Conservation (phyloP, 2,888 invertebrate species). For the Cheilosia vernalis region DNA sequence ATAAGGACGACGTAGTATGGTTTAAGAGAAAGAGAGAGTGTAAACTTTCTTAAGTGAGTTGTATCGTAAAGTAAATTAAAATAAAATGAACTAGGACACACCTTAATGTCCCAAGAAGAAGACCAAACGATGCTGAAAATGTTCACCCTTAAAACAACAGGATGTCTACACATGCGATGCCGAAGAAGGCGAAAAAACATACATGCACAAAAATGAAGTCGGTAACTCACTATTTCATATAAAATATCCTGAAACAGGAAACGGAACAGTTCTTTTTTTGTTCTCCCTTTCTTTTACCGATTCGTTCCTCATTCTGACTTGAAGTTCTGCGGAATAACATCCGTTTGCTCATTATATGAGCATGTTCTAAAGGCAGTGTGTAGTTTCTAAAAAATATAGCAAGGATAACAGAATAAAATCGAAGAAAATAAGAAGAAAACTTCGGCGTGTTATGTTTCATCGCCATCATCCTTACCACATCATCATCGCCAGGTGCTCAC, state of each 20-base stretch:
- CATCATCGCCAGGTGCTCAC: slow-evolving; percentile 13
- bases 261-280: slow-evolving; percentile 39
- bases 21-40: slow-evolving; percentile 18
- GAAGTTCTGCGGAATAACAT: slow-evolving; percentile 43
- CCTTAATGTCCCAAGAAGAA: slow-evolving; percentile 50
- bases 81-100: slow-evolving; percentile 73
- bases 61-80: slow-evolving; percentile 75
- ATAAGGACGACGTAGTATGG: background rate
- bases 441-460: background rate
- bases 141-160: slow-evolving; percentile 27
- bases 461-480: background rate
- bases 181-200: slow-evolving; percentile 21
- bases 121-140: slow-evolving; percentile 63
- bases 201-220: slow-evolving; percentile 46
- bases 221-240: slow-evolving; percentile 69
- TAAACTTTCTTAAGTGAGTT: slow-evolving; percentile 74
- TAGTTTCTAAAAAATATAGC: slow-evolving; percentile 45
- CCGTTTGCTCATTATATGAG: slow-evolving; percentile 55
- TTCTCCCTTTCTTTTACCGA: background rate
- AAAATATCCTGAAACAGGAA: slow-evolving; percentile 61
- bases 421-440: slow-evolving; percentile 9
- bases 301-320: slow-evolving; percentile 8
- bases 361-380: slow-evolving; percentile 56
- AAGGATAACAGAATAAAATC: background rate
- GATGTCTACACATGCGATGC: slow-evolving; percentile 7